Conservation (phyloP, 1,140 invertebrate species). For the Caerostris extrusa region DNA sequence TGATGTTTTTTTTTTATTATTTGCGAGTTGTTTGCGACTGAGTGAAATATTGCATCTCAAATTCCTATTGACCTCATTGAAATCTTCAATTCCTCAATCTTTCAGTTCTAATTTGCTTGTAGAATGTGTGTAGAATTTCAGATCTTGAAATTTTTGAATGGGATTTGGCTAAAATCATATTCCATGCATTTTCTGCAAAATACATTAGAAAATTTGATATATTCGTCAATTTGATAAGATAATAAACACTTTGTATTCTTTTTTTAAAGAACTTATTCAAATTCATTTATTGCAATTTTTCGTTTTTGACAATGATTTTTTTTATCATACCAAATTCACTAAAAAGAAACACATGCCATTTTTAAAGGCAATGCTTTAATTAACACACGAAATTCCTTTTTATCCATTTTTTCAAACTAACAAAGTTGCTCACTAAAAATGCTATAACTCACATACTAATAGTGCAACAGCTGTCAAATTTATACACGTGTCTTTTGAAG, state of each 20-base stretch:
- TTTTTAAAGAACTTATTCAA: neutral
- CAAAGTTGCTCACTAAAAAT: too few species aligned
- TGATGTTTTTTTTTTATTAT: constrained; percentile 22
- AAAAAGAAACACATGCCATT: too few species aligned
- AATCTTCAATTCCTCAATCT: constrained; percentile 5
- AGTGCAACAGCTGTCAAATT: too few species aligned
- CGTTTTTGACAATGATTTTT: too few species aligned
- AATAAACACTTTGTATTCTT: neutral
- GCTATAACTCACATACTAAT: too few species aligned
- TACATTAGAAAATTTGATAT: neutral
- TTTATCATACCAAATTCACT: too few species aligned
- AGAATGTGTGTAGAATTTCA: neutral
- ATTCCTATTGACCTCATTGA: constrained; percentile 47
- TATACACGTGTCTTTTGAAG: too few species aligned
- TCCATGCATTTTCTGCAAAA: neutral
- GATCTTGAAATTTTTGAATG: neutral
- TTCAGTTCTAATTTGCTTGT: constrained; percentile 1
- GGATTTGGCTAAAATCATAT: neutral
- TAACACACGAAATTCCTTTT: too few species aligned
- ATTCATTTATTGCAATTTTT: too few species aligned
- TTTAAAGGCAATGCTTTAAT: too few species aligned
- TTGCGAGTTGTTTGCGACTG: constrained; percentile 2
- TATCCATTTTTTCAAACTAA: too few species aligned
- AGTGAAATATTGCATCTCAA: constrained; percentile 42
- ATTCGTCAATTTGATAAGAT: neutral